Conservation (phyloP, 1,140 invertebrate species). For the Orussus abietinus region DNA sequence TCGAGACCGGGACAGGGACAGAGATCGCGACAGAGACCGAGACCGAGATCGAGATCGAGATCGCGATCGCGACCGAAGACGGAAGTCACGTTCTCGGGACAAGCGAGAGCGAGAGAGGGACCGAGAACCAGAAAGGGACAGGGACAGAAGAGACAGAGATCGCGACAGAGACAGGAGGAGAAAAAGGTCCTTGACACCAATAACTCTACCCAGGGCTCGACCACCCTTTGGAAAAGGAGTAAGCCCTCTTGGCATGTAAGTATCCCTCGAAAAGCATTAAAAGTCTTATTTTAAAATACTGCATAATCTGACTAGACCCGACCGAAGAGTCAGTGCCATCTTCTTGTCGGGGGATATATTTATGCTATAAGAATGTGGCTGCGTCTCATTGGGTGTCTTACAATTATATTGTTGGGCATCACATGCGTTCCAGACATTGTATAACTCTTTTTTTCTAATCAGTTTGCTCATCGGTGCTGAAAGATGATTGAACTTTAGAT, state of each 20-base stretch:
- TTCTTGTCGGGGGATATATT: conserved; percentile 28
- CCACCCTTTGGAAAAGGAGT: conserved; percentile 51
- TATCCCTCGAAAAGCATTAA: conserved; percentile 12
- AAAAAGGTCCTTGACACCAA: conserved; percentile 51
- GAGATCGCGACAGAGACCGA: conserved; percentile 47
- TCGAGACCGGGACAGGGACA: conserved; percentile 38
- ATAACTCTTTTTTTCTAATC: too few species aligned
- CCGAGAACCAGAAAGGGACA: conserved; percentile 23
- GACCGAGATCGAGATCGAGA: conserved; percentile 44
- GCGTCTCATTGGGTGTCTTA: conserved; percentile 7
- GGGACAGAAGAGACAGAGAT: conserved; percentile 36
- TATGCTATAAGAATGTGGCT: conserved; percentile 25
- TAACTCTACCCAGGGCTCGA: conserved; percentile 48
- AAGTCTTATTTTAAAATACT: conserved; percentile 6
- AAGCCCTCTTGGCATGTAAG: conserved; percentile 50
- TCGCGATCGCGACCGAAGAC: conserved; percentile 37
- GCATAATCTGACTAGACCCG: conserved; percentile 34
- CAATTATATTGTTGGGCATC: too few species aligned
- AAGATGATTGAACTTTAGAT: neutral
- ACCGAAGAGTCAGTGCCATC: conserved; percentile 15
- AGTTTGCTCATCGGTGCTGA: too few species aligned
- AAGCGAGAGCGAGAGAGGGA: conserved; percentile 29
- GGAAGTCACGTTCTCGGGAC: conserved; percentile 22
- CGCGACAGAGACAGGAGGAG: conserved; percentile 37
- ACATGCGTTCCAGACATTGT: conserved; percentile 5